A percentile compares a stretch with the other conserved stretches of the same genome.
phyloP scores from a whole-genome alignment of 1,140 invertebrate species.

The Rhyzopertha dominica region DNA sequence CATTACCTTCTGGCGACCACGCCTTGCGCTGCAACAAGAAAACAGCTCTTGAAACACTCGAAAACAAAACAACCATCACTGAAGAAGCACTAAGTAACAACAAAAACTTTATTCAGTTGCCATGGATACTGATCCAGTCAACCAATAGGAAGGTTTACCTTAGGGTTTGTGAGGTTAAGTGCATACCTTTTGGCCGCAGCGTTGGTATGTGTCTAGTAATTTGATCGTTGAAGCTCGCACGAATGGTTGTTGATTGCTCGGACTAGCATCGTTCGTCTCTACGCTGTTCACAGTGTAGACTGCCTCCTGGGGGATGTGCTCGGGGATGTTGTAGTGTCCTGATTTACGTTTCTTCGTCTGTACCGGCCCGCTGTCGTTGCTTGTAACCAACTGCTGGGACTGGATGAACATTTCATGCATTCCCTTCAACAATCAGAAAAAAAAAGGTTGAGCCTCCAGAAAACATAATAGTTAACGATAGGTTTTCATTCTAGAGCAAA shows the following conservation, averaged over 20 bases:
- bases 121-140: no score
- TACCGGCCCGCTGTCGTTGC: slow-evolving; percentile 49
- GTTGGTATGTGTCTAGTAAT: slow-evolving; percentile 65
- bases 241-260: slow-evolving; percentile 56
- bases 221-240: slow-evolving; percentile 68
- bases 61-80: slow-evolving; percentile 9
- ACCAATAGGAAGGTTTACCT: no score
- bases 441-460: slow-evolving; percentile 2
- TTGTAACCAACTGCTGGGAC: slow-evolving; percentile 57
- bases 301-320: slow-evolving; percentile 22
- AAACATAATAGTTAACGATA: slow-evolving; percentile 1
- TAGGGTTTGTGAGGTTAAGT: neutral
- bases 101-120: no score
- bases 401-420: slow-evolving; percentile 70
- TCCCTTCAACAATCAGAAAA: slow-evolving; percentile 50
- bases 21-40: slow-evolving; percentile 53
- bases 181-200: slow-evolving; percentile 62
- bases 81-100: no score
- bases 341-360: slow-evolving; percentile 55
- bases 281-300: slow-evolving; percentile 24
- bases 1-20: slow-evolving; percentile 60
- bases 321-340: slow-evolving; percentile 42
- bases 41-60: neutral
- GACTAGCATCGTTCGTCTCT: slow-evolving; percentile 44
- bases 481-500: neutral